phyloP scores from a whole-genome alignment of 2,113 vertebrate genomes.

The Limanda limanda region DNA sequence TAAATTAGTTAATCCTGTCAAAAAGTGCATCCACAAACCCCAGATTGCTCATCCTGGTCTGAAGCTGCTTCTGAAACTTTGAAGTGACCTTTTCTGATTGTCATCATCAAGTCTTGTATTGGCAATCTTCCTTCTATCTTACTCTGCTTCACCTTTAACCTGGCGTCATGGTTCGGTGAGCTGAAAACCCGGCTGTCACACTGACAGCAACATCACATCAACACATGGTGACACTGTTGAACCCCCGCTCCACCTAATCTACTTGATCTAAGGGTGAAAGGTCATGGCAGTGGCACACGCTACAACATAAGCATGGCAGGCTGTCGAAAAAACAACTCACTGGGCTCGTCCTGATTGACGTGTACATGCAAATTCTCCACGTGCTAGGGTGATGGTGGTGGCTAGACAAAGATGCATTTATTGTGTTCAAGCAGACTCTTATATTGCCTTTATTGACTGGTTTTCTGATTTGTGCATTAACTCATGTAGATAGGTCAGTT shows the following conservation, averaged over 20 bases:
- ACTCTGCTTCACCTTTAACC: neutral
- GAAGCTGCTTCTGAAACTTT: too few species aligned
- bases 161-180: neutral
- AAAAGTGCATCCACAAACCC: too few species aligned
- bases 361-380: neutral
- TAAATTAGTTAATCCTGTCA: too few species aligned
- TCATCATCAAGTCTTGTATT: too few species aligned
- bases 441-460: neutral
- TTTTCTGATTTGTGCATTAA: constrained; percentile 22
- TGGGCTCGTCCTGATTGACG: neutral
- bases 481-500: constrained; percentile 86
- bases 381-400: neutral
- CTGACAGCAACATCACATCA: neutral
- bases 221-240: neutral
- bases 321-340: neutral
- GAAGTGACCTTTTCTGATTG: too few species aligned
- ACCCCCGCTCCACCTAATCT: neutral
- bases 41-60: too few species aligned
- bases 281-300: neutral
- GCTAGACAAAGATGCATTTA: neutral
- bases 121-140: neutral
- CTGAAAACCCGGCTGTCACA: neutral
- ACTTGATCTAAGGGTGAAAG: neutral
- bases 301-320: neutral
- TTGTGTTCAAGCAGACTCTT: neutral